phyloP scores from a whole-genome alignment of 2,797 vertebrate genomes.

The Tarsius wallacei region DNA sequence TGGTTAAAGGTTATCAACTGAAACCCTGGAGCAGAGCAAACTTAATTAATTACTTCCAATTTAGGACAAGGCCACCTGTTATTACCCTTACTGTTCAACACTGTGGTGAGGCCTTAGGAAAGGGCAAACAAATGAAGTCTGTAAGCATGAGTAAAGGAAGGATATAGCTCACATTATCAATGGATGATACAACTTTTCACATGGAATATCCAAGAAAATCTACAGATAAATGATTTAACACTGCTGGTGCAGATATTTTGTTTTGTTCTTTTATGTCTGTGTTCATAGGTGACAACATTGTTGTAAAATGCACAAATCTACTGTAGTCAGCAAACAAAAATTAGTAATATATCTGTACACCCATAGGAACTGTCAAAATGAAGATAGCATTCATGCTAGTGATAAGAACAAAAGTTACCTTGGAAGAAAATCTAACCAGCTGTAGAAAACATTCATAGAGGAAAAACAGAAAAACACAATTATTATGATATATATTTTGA shows the following conservation, averaged over 20 bases:
- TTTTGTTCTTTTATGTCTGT: neutral
- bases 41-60: neutral
- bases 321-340: neutral
- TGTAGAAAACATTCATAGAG: neutral
- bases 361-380: neutral
- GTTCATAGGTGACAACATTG: neutral
- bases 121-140: neutral
- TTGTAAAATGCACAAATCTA: neutral
- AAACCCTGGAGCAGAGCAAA: neutral
- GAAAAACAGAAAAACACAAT: neutral
- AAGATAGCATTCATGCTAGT: neutral
- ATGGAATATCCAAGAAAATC: neutral
- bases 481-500: neutral
- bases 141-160: too few relatives aligned
- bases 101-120: neutral
- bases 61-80: neutral
- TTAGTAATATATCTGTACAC: neutral
- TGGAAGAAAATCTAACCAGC: neutral
- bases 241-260: neutral
- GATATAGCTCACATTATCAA: too few relatives aligned
- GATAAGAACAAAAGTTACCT: neutral
- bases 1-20: neutral
- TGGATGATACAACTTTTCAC: neutral
- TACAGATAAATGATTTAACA: neutral
- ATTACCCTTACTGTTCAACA: rapidly evolving